Percentiles rank a stretch among this genome's conserved stretches.
These are phyloP conservation scores for Saturnia pavonia DNA, from an alignment of 2,888 invertebrate species.

Conservation along the genomic window DNA sequence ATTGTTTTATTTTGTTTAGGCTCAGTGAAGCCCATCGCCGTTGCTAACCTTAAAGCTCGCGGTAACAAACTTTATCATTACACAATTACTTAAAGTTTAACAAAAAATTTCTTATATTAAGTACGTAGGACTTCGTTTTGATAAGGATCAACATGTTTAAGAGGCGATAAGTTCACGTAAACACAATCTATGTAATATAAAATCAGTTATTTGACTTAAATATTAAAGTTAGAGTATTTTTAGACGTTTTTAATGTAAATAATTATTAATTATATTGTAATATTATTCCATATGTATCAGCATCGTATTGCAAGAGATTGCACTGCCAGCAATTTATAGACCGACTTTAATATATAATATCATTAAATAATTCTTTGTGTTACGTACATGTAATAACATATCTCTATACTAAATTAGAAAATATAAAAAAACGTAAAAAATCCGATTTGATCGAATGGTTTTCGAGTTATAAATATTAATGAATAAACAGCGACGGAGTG, in stretches of 20 bases:
- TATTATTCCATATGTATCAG: not conserved
- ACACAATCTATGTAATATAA: not conserved
- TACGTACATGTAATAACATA: not conserved
- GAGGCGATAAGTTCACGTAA: not conserved
- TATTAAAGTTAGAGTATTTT: too few species aligned
- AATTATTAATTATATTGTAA: not conserved
- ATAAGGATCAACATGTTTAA: not conserved
- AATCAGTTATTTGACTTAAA: not conserved
- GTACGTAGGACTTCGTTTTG: not conserved
- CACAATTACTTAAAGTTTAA: too few species aligned
- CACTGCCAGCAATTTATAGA: too few species aligned
- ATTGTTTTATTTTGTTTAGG: too few species aligned
- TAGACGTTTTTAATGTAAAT: too few species aligned
- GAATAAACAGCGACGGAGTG: not conserved
- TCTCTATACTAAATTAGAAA: not conserved
- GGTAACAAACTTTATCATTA: too few species aligned
- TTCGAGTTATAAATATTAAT: not conserved
- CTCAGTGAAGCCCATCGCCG: too few species aligned
- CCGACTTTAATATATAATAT: too few species aligned
- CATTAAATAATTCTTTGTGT: not conserved
- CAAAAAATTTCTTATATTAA: not conserved
- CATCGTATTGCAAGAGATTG: too few species aligned
- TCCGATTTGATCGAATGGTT: not conserved
- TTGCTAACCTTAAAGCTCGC: too few species aligned
- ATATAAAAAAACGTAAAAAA: not conserved